phyloP scores from a whole-genome alignment of 1,140 invertebrate genomes.

The Caenorhabditis tropicalis region DNA sequence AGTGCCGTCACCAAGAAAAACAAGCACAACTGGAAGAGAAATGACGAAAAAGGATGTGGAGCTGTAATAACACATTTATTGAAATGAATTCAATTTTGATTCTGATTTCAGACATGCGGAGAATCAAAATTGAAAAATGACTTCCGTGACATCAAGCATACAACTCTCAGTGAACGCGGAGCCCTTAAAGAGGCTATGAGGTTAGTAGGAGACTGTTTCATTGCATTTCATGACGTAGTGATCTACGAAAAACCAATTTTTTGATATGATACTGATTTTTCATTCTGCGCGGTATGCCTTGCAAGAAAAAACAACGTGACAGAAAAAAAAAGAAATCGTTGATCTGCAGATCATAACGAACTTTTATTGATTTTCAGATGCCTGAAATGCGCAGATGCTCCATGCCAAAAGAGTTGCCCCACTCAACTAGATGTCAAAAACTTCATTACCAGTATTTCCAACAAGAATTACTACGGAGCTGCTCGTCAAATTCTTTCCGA shows the following conservation, averaged over 20 bases:
- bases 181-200: conserved; percentile 86
- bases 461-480: conserved; percentile 98
- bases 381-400: conserved; percentile 95
- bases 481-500: conserved; percentile 95
- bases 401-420: conserved; percentile 96
- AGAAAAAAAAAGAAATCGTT: not conserved
- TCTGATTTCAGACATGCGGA: conserved; percentile 77
- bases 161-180: conserved; percentile 90
- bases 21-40: conserved; percentile 94
- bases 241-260: not conserved
- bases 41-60: conserved; percentile 82
- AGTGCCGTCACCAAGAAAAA: conserved; percentile 84
- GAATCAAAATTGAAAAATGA: conserved; percentile 81
- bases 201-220: conserved; percentile 57
- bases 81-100: not conserved
- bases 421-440: conserved; percentile 95
- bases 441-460: conserved; percentile 94
- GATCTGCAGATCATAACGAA: no score
- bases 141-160: conserved; percentile 96
- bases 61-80: conserved; percentile 31
- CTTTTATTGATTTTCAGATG: conserved; percentile 76
- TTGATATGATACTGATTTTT: not conserved
- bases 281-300: not conserved
- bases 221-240: not conserved
- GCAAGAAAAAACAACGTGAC: not conserved